Evolutionary conservation across 2,888 invertebrate genomes (phyloP).

Genomic region (Oligia latruncula): DNA sequence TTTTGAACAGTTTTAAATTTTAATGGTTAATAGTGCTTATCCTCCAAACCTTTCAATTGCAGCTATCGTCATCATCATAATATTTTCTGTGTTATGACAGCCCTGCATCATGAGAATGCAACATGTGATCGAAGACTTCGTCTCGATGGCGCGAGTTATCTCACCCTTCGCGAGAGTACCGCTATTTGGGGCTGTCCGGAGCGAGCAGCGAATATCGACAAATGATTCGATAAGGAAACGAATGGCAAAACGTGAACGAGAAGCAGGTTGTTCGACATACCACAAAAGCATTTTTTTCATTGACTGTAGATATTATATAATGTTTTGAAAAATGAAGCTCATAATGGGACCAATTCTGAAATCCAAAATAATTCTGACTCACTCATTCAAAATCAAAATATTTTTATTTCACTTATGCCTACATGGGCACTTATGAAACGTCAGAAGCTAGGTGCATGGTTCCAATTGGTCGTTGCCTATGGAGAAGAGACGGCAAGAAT

Average conservation of each 20-base stretch:
- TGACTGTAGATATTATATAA: too few species aligned
- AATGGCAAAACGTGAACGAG: background rate
- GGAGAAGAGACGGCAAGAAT: too few species aligned
- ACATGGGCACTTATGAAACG: too few species aligned
- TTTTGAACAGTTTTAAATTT: background rate
- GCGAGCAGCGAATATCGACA: constrained; percentile 47
- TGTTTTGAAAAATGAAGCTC: too few species aligned
- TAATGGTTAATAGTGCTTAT: background rate
- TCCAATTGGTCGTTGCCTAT: too few species aligned
- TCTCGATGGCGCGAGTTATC: constrained; percentile 75
- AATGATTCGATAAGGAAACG: background rate
- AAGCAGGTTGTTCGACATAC: background rate
- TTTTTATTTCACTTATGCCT: too few species aligned
- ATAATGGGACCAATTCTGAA: too few species aligned
- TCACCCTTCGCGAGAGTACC: constrained; percentile 80
- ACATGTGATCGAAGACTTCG: constrained; percentile 76
- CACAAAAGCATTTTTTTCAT: background rate
- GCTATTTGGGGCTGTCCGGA: constrained; percentile 71
- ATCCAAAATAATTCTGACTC: background rate
- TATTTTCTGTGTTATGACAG: constrained; percentile 12
- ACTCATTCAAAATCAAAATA: background rate
- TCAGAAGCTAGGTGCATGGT: too few species aligned
- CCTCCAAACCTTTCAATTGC: background rate
- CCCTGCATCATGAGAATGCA: constrained; percentile 49
- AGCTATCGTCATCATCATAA: too few species aligned